Percentiles rank a stretch among this genome's conserved stretches.
Conservation (phyloP, 1,140 invertebrate species). For the Anadara kagoshimensis region DNA sequence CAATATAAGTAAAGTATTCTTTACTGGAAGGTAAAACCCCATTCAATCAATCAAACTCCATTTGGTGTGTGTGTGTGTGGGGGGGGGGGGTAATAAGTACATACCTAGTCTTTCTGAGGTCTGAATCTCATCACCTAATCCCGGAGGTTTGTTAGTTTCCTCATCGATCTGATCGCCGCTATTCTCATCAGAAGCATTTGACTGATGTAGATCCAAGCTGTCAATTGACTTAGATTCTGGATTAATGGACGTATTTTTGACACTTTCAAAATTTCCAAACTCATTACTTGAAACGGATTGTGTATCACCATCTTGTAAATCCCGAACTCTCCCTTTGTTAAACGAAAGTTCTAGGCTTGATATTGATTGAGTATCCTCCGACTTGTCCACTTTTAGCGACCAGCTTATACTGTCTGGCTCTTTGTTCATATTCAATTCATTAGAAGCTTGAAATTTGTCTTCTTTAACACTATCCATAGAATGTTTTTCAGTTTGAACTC, state of each 20-base stretch:
- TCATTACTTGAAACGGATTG: constrained; percentile 75
- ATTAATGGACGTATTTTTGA: constrained; percentile 40
- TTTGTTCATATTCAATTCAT: no score
- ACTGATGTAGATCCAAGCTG: constrained; percentile 55
- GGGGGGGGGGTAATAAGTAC: no score
- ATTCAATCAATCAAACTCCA: no score
- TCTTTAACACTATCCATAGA: neutral
- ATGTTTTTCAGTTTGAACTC: neutral
- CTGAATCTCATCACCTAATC: no score
- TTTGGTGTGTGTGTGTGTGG: no score
- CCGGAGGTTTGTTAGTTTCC: neutral
- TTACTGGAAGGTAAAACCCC: no score
- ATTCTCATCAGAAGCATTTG: no score
- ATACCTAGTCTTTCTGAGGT: no score
- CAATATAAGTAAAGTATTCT: no score
- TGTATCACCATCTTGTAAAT: constrained; percentile 56
- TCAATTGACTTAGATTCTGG: constrained; percentile 64
- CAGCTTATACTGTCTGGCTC: no score
- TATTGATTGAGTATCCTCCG: constrained; percentile 65
- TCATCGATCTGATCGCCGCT: neutral
- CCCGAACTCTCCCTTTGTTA: constrained; percentile 35
- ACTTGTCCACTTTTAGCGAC: neutral
- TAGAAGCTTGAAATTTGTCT: no score
- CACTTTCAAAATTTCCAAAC: constrained; percentile 60
- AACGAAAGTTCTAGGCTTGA: constrained; percentile 67